Evolutionary conservation across 2,797 vertebrate species (phyloP), one percentile per base, ranked within the genome.

Genomic region (Eutrigla gurnardus): DNA sequence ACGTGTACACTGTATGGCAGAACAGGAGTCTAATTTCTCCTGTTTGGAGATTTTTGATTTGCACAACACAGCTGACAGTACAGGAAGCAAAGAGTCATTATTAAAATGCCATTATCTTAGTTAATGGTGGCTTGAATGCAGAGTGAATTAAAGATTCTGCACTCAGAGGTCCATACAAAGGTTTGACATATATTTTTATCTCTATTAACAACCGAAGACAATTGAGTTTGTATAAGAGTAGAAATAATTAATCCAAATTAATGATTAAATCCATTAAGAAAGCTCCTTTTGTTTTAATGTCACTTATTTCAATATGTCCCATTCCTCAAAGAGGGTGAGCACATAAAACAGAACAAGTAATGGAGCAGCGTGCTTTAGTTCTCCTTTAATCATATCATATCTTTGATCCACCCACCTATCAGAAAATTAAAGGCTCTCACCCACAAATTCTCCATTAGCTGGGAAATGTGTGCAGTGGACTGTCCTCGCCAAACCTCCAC

Each of bases 371-470:
- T 74, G 58, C 63, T 80, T 74, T 76, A 70, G 54, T 81, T 83
- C 79, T 91, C 87, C 91, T 94, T 94, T 93, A 92, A 93, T 94
- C 91, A 92, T 82, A 71, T 89, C 83, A 86, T 79, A 92, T 90
- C 91, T 93, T 93, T 95, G 93, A 94, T 95, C 92, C 86, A 77
- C 91, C 92, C 83, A 73, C 84, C 90, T 85, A 90, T 91, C 66
- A 59, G 78, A 70, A 89, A 93, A 93, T 92, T 80, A 93, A 91
- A 94, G 86, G 75, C 85, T 89, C 84, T 85, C 79, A 43, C 77
- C 85, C 85, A 77, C 84, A 89, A 74, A 90, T 87, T 87, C 88
- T 89, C 88, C 86, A 86, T 92, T 93, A 91, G 91, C 65, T 65
- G 75, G 74, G 82, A 86, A 87, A 87, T 83, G 82, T 90, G 80